Conservation (phyloP, 1,140 invertebrate genomes). For the Neocloeon triangulifer region DNA sequence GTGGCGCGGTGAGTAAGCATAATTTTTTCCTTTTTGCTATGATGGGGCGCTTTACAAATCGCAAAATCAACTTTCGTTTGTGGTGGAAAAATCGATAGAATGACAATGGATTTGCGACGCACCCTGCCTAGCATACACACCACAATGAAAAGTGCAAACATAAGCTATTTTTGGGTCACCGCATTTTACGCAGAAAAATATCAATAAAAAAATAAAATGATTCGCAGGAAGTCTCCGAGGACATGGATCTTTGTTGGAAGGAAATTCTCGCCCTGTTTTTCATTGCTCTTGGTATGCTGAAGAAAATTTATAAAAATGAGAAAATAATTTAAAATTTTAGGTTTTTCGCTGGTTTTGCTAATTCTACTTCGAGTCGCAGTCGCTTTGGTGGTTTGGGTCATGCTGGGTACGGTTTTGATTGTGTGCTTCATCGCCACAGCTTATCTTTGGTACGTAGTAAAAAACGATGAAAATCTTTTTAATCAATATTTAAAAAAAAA, state of each 20-base stretch:
- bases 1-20: conserved; percentile 4
- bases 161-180: too few species aligned
- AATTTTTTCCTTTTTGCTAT: conserved; percentile 3
- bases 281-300: conserved; percentile 33
- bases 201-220: too few species aligned
- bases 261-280: conserved; percentile 34
- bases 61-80: too few species aligned
- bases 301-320: too few species aligned
- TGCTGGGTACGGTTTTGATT: conserved; percentile 30
- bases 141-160: too few species aligned
- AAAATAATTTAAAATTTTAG: conserved; percentile 20
- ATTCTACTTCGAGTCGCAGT: conserved; percentile 35
- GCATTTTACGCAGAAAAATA: too few species aligned
- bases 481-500: background rate
- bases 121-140: too few species aligned
- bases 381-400: conserved; percentile 40
- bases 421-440: conserved; percentile 31
- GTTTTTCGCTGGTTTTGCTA: conserved; percentile 29
- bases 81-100: too few species aligned
- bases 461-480: background rate
- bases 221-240: conserved; percentile 33
- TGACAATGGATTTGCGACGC: too few species aligned
- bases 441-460: conserved; percentile 36
- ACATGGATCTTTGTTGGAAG: conserved; percentile 32
- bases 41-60: too few species aligned